Conservation (phyloP, 2,113 vertebrate genomes). For the Hippocampus comes region DNA sequence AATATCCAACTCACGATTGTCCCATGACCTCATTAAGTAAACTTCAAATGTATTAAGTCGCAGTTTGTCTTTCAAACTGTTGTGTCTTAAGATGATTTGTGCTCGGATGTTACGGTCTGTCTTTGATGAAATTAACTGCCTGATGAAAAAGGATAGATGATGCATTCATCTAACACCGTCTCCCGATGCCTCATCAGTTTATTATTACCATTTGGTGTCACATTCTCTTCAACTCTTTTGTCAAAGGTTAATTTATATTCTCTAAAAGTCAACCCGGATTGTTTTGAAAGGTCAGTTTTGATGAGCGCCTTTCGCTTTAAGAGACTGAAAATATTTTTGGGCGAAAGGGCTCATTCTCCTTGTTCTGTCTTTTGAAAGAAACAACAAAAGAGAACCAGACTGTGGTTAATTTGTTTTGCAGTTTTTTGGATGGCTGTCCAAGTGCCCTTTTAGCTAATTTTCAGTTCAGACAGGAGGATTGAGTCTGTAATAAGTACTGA, state of each 20-base stretch:
- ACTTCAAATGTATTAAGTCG: neutral
- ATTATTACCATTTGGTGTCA: neutral
- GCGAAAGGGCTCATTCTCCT: constrained; percentile 23
- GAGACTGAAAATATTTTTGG: constrained; percentile 48
- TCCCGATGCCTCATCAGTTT: neutral
- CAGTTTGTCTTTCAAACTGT: neutral
- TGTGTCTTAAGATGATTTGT: constrained; percentile 2
- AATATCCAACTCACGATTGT: neutral
- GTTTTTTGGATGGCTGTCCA: constrained; percentile 67
- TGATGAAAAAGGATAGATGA: constrained; percentile 14
- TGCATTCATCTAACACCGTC: neutral
- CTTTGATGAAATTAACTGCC: neutral
- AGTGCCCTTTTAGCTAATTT: constrained; percentile 69
- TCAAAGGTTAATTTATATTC: constrained; percentile 12
- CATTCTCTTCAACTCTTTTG: neutral
- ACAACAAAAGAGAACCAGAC: constrained; percentile 43
- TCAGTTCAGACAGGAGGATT: constrained; percentile 56
- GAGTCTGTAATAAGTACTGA: constrained; percentile 66
- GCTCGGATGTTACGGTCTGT: neutral
- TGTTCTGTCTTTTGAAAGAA: constrained; percentile 35
- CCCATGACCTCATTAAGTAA: neutral
- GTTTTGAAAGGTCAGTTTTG: constrained; percentile 23
- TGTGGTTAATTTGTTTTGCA: constrained; percentile 64
- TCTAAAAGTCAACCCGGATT: constrained; percentile 10
- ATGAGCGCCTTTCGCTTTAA: constrained; percentile 23